These are phyloP conservation scores for Macrotus californicus DNA, from an alignment of 2,113 vertebrate species.

Conservation along the genomic window DNA sequence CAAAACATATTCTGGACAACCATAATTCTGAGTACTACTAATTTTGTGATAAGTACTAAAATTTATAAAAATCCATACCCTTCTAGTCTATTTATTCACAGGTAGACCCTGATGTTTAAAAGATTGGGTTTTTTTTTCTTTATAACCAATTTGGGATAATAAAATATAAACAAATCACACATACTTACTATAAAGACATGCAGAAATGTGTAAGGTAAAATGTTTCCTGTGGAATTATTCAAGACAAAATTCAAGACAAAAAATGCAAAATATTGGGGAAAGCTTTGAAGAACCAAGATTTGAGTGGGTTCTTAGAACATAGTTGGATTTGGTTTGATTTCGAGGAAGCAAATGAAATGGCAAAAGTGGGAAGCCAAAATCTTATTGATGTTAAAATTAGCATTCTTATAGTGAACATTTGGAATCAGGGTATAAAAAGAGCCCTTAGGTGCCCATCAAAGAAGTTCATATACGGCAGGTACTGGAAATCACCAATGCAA, in stretches of 20 bases:
- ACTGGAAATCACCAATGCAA: not conserved
- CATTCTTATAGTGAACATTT: not conserved
- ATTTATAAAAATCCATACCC: not conserved
- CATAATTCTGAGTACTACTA: not conserved
- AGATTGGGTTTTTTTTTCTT: not conserved
- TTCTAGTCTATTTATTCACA: not conserved
- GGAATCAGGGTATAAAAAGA: not conserved
- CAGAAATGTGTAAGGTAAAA: not conserved
- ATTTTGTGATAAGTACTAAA: slow-evolving; percentile 5
- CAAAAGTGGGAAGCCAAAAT: not conserved
- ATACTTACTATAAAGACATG: not conserved
- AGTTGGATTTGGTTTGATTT: not conserved
- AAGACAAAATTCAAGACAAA: not conserved
- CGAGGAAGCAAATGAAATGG: not conserved
- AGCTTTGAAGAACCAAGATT: not conserved
- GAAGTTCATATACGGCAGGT: not conserved
- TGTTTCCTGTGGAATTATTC: not conserved
- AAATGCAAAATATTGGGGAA: not conserved
- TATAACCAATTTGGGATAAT: not conserved
- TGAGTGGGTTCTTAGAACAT: not conserved
- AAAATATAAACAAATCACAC: not conserved
- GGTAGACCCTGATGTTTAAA: not conserved
- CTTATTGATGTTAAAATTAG: not conserved
- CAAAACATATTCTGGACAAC: not conserved
- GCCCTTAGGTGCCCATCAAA: not conserved